These are phyloP conservation scores for Scaptomyza hsui DNA, from an alignment of 1,140 invertebrate species.

Conservation along the genomic window DNA sequence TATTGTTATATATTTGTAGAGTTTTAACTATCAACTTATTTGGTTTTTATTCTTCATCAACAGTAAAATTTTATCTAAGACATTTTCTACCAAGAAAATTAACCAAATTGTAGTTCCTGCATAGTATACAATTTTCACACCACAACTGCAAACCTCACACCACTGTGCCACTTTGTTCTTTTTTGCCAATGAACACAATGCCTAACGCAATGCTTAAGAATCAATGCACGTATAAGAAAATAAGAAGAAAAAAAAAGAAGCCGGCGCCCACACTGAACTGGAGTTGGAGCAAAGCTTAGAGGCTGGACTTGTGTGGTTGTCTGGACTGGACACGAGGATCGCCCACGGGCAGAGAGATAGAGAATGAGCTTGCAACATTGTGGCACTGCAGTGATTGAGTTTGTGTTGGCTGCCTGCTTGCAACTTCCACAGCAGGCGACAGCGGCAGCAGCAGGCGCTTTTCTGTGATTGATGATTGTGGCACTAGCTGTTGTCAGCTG, in stretches of 20 bases:
- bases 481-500: slow-evolving; percentile 48
- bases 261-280: slow-evolving; percentile 60
- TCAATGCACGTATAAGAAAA: slow-evolving; percentile 44
- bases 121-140: background rate
- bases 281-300: slow-evolving; percentile 6
- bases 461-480: slow-evolving; percentile 75
- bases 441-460: slow-evolving; percentile 11
- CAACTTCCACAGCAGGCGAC: slow-evolving; percentile 7
- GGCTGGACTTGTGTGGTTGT: slow-evolving; percentile 8
- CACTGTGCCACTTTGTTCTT: slow-evolving; percentile 25
- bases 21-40: too few relatives aligned
- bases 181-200: slow-evolving; percentile 8
- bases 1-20: too few relatives aligned
- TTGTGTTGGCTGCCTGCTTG: slow-evolving; percentile 6
- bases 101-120: too few relatives aligned
- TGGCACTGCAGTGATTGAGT: slow-evolving; percentile 20
- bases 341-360: slow-evolving; percentile 38
- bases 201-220: slow-evolving; percentile 24
- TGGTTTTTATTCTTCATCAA: too few relatives aligned
- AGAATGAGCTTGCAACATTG: slow-evolving; percentile 66
- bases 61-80: too few relatives aligned
- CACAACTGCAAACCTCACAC: background rate
- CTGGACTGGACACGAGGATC: slow-evolving; percentile 14
- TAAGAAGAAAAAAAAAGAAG: background rate
- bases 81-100: too few relatives aligned